phyloP scores from a whole-genome alignment of 2,888 invertebrate species.

The Tenthredo scrophulariae region DNA sequence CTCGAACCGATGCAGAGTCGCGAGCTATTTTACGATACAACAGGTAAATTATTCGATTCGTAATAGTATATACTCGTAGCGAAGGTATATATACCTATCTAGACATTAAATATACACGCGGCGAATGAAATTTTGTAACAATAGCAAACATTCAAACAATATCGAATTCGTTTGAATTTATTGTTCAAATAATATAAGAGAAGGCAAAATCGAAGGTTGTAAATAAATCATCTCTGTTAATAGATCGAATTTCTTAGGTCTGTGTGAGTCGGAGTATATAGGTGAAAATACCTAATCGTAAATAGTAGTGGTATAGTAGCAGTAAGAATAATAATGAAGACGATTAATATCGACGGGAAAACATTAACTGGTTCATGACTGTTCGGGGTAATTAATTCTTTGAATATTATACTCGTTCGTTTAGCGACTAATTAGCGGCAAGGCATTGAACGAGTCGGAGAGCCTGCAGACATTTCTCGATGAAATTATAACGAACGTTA shows the following conservation, averaged over 20 bases:
- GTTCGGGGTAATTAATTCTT: constrained; percentile 40
- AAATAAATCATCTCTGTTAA: background rate
- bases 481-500: constrained; percentile 16
- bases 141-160: background rate
- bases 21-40: constrained; percentile 36
- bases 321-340: constrained; percentile 33
- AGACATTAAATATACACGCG: background rate
- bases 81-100: background rate
- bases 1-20: background rate
- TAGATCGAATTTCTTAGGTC: background rate
- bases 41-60: constrained; percentile 44
- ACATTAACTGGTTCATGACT: constrained; percentile 44
- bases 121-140: background rate
- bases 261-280: background rate
- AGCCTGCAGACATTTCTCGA: background rate
- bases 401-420: constrained; percentile 38
- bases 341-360: constrained; percentile 37
- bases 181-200: background rate
- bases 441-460: background rate
- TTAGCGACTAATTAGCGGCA: constrained; percentile 49
- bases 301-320: background rate
- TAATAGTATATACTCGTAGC: constrained; percentile 33
- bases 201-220: background rate
- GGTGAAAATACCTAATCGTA: background rate
- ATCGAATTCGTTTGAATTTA: background rate